phyloP scores from a whole-genome alignment of 2,113 vertebrate species.

The Sprattus sprattus region DNA sequence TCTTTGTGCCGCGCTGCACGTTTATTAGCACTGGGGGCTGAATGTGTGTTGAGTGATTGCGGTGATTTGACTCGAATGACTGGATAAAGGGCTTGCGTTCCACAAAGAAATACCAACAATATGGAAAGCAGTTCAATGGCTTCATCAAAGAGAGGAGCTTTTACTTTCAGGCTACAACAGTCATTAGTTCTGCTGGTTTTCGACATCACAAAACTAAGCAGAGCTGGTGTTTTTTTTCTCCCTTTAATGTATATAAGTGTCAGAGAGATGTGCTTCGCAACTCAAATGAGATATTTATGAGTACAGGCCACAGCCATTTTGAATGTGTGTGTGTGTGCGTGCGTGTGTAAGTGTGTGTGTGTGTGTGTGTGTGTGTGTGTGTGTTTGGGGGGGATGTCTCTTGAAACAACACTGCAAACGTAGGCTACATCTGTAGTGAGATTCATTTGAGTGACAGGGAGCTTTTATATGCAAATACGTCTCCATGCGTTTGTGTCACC shows the following conservation, averaged over 20 bases:
- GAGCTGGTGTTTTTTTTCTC: background rate
- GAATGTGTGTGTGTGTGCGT: background rate
- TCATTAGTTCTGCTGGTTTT: background rate
- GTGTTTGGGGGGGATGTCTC: background rate
- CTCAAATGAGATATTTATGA: conserved; percentile 12
- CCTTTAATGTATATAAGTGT: conserved; percentile 16
- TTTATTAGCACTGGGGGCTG: background rate
- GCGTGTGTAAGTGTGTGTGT: background rate
- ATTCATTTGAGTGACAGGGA: conserved; percentile 6
- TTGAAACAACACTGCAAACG: conserved; percentile 9
- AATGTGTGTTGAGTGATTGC: background rate
- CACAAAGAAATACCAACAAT: background rate
- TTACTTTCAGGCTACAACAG: background rate
- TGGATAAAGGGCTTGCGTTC: background rate
- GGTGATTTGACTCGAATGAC: background rate
- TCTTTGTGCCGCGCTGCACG: background rate
- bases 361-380: background rate
- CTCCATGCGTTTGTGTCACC: background rate
- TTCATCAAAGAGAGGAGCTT: background rate
- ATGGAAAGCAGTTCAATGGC: background rate
- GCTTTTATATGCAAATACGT: conserved; percentile 12
- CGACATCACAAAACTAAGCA: background rate
- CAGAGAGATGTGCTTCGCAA: background rate
- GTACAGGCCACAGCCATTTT: background rate
- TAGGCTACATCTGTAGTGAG: conserved; percentile 12